Percentiles rank a stretch among this genome's conserved stretches.
Conservation (phyloP, 2,113 vertebrate species). For the Oncorhynchus mykiss region DNA sequence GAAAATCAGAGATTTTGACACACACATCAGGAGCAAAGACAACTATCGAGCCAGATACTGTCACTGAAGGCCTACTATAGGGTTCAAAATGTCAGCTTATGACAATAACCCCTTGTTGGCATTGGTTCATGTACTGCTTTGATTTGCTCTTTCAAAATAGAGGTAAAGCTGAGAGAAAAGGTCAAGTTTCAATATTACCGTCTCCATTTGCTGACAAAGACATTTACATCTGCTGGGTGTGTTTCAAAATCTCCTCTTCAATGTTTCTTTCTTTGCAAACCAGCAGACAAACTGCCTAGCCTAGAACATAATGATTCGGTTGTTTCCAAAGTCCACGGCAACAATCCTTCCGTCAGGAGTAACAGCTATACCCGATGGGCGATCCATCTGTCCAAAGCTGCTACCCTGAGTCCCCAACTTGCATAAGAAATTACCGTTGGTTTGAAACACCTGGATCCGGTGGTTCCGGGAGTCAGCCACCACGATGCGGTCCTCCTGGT, state of each 20-base stretch:
- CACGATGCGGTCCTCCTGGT: conserved; percentile 87
- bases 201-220: not conserved
- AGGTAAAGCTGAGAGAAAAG: not conserved
- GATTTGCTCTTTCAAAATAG: not conserved
- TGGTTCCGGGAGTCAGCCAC: conserved; percentile 90
- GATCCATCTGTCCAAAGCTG: conserved; percentile 90
- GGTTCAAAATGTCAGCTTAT: too few relatives aligned
- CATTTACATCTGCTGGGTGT: not conserved
- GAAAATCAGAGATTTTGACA: conserved; percentile 66
- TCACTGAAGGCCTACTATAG: not conserved
- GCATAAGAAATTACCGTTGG: conserved; percentile 89
- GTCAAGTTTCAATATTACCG: not conserved
- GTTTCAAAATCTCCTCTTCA: not conserved
- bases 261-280: conserved; percentile 6
- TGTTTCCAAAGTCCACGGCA: conserved; percentile 91
- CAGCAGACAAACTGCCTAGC: conserved; percentile 1
- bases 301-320: conserved; percentile 87
- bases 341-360: conserved; percentile 89
- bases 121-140: not conserved
- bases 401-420: conserved; percentile 88
- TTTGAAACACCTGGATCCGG: conserved; percentile 88
- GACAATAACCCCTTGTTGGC: not conserved
- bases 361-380: conserved; percentile 86
- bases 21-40: conserved; percentile 41
- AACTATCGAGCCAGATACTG: not conserved